Base-by-base conservation (phyloP, 2,888 invertebrate species). In the Amiota mariae region DNA sequence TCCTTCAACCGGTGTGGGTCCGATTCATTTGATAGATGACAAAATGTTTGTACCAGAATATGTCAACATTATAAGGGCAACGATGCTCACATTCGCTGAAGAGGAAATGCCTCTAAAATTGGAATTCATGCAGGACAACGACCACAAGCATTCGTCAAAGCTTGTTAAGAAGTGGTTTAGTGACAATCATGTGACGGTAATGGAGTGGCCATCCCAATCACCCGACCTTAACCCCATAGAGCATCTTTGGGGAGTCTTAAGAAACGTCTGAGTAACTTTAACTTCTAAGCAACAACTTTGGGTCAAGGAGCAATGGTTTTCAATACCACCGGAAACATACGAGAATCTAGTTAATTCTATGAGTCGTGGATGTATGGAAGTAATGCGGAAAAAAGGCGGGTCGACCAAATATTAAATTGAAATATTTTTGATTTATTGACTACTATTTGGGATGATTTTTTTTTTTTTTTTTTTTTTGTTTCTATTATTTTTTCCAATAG, bases 71-170 rank as follows among this genome's bases (percentile, higher is more conserved):
- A 1, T 67, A 11, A 48, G 18, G 10, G 48, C 20, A 13, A 46
- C 18, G 8, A 67, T 67, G 67, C 12, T 46, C 12, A n/a, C 48
- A 13, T 49, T 48, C 15, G 67, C 67, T 48, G 48, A 48, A 48
- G 67, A 67, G 15, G 67, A 67, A 47, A 49, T 67, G 67, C 48
- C 67, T 8, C 2, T 67, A n/a, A 67, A 46, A 18, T 67, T 3
- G 67, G 10, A 67, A n/a, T 67, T 47, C 15, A 46, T 13, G 67
- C 48, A 46, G 11, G 46, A 24, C 8, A 64, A 67, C 18, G 2
- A 67, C 15, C 67, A 48, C 10, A 67, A 12, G 18, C 48, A 46
- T 12, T n/a, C 36, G 11, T 24, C 47, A 11, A 11, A 47, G 13
- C 24, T 47, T 13, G 24, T 36, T 11, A 64, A 24, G 36, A 64